phyloP scores from a whole-genome alignment of 30 jellyfish, hydroid and myxozoan species.

The Aurelia sp. region DNA sequence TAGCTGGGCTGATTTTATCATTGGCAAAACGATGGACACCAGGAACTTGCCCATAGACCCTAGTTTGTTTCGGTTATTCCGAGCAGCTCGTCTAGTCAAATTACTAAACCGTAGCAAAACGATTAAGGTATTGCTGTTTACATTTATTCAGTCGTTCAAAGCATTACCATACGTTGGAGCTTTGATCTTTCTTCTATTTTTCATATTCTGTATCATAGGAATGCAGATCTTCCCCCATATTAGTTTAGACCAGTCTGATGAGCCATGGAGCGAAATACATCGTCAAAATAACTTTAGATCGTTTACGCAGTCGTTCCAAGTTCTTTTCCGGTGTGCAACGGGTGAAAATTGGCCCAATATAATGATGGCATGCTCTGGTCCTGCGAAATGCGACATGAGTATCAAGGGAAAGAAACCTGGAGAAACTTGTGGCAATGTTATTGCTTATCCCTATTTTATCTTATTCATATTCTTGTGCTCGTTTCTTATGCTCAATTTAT shows the following conservation, averaged over 20 bases:
- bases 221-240: conserved; percentile 76
- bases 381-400: conserved; percentile 71
- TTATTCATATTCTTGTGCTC: conserved; percentile 43
- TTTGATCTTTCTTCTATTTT: conserved; percentile 76
- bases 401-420: conserved; percentile 42
- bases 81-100: conserved; percentile 86
- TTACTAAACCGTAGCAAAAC: conserved; percentile 77
- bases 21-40: conserved; percentile 45
- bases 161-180: conserved; percentile 92
- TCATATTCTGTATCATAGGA: conserved; percentile 80
- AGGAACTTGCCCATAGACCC: conserved; percentile 61
- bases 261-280: conserved; percentile 78
- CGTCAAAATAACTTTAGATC: conserved; percentile 81
- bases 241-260: conserved; percentile 29
- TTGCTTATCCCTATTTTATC: conserved; percentile 63
- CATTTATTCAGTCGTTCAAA: conserved; percentile 84
- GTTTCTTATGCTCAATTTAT: conserved; percentile 63
- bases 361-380: conserved; percentile 73
- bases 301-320: conserved; percentile 69
- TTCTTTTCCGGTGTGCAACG: conserved; percentile 81
- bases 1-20: conserved; percentile 80
- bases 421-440: conserved; percentile 69
- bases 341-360: conserved; percentile 90
- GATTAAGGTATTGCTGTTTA: conserved; percentile 67
- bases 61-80: conserved; percentile 72